These are phyloP conservation scores for Nomada fabriciana DNA, from an alignment of 2,888 invertebrate species.

Conservation along the genomic window DNA sequence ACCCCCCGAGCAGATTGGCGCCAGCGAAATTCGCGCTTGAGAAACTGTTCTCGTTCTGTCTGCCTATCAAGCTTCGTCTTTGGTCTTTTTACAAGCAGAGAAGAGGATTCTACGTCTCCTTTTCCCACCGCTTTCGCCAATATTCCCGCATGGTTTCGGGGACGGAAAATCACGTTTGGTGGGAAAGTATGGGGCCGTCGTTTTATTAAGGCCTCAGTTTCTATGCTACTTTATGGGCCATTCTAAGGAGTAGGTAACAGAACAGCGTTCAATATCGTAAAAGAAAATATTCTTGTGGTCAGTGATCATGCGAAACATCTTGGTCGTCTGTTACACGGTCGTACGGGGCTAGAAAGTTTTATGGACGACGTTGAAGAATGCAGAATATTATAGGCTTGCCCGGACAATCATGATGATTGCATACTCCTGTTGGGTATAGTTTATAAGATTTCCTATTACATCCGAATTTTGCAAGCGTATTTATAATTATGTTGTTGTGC, in stretches of 20 bases:
- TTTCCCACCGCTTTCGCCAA: conserved; percentile 58
- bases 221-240: conserved; percentile 61
- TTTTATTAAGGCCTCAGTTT: conserved; percentile 67
- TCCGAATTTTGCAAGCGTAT: too few species aligned
- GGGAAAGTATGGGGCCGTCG: conserved; percentile 56
- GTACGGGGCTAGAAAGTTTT: conserved; percentile 9
- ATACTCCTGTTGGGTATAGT: neutral
- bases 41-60: conserved; percentile 56
- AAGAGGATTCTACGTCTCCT: conserved; percentile 44
- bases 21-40: conserved; percentile 44
- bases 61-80: conserved; percentile 37
- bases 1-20: conserved; percentile 56
- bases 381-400: neutral
- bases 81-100: conserved; percentile 42
- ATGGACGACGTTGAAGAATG: conserved; percentile 8
- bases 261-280: conserved; percentile 61
- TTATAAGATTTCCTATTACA: neutral
- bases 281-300: conserved; percentile 60
- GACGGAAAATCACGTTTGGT: conserved; percentile 62
- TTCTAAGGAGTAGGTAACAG: conserved; percentile 51
- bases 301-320: conserved; percentile 56
- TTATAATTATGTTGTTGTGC: too few species aligned
- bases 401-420: conserved; percentile 6
- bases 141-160: conserved; percentile 42
- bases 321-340: conserved; percentile 9